Base-by-base conservation (phyloP, 2,888 invertebrate genomes). In the Flexamia atlantica region DNA sequence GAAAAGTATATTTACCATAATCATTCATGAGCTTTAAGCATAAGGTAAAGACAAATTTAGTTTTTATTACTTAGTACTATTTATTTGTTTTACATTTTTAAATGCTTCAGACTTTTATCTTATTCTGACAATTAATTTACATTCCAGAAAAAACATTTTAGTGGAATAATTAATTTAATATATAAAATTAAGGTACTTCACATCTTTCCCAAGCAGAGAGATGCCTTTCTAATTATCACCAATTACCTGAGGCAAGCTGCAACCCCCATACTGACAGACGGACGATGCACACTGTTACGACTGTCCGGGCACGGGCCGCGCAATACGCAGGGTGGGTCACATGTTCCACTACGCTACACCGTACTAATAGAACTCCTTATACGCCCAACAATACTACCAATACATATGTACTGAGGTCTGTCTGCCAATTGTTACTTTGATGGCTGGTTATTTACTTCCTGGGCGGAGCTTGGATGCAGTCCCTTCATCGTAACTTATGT, bases 311-410 rank as follows among this genome's bases (percentile, higher is more conserved):
- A 76, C 76, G 28, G 4, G 46, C 30, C 23, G 5, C 12, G n/a
- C 36, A 10, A 50, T n/a, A n/a, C 53, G 40, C 23, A 42, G 76
- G 76, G 76, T 17, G 76, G 76, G 32, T 42, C 72, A 40, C 40
- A 28, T 76, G 76, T 76, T 76, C 53, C 76, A 76, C 76, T 50
- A 76, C 28, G 32, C 25, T 76, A 50, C 46, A 46, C 50, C 76
- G 14, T 36, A 1, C 72, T 40, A 36, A 36, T 57, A 57, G 57
- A 7, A 23, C 46, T 25, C 76, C 53, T 76, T 76, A 76, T 76
- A 76, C 76, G 76, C 76, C 76, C 76, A 76, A 28, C 76, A 76
- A 72, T 72, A 42, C 72, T 36, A 36, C 40, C 72, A 17, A 72
- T 40, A 42, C 72, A 68, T 68, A 30, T 30, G 32, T 68, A 57